Evolutionary conservation across 1,140 invertebrate genomes (phyloP).

Genomic region (Vanessa atalanta): DNA sequence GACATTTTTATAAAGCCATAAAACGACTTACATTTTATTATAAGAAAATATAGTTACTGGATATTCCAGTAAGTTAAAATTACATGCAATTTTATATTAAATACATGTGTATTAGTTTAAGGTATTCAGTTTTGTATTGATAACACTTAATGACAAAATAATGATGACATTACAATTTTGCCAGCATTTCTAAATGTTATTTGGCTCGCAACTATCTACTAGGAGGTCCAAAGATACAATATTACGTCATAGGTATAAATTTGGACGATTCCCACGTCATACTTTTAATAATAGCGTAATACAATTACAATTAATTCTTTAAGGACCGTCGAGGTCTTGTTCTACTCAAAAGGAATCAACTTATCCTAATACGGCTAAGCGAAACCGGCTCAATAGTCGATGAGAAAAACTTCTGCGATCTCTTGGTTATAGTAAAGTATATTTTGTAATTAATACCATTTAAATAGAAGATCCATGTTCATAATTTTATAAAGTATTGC

Average conservation of each 20-base stretch:
- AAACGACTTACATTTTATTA: no score
- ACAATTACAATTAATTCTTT: constrained; percentile 58
- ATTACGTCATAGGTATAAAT: constrained; percentile 70
- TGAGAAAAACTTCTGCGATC: constrained; percentile 49
- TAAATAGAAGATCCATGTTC: neutral
- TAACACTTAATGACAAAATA: no score
- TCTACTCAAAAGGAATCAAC: constrained; percentile 54
- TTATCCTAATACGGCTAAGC: constrained; percentile 54
- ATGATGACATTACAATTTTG: neutral
- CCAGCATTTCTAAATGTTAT: constrained; percentile 11
- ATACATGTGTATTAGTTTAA: neutral
- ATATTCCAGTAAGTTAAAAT: no score
- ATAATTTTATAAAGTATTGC: neutral
- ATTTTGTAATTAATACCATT: constrained; percentile 9
- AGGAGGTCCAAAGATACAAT: constrained; percentile 40
- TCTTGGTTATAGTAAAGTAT: constrained; percentile 33
- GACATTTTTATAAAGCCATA: neutral
- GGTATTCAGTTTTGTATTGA: neutral
- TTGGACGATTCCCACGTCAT: constrained; percentile 68
- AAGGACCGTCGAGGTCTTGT: constrained; percentile 60
- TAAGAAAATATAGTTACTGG: no score
- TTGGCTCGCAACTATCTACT: constrained; percentile 3
- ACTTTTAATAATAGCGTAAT: constrained; percentile 52
- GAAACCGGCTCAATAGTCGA: constrained; percentile 42
- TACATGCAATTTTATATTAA: no score